These are phyloP conservation scores for Sandelia bainsii DNA, from an alignment of 2,797 vertebrate genomes.

Conservation along the genomic window DNA sequence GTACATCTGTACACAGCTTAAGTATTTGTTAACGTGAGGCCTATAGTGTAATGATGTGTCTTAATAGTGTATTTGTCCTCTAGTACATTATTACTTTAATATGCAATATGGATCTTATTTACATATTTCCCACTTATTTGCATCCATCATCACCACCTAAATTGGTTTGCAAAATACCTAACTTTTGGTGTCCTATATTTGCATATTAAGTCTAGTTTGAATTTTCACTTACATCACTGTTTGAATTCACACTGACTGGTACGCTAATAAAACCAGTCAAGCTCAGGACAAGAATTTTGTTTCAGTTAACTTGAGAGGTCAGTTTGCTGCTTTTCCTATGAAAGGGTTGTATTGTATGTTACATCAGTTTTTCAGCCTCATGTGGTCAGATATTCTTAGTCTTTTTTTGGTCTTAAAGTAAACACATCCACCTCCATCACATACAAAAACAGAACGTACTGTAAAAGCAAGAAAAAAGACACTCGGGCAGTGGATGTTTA, in stretches of 20 bases:
- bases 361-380: not conserved
- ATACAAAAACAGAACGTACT: not conserved
- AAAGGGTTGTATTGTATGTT: not conserved
- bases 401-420: conserved; percentile 1
- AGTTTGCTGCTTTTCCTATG: not conserved
- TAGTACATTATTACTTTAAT: not conserved
- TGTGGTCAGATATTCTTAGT: conserved; percentile 2
- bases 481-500: not conserved
- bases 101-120: not conserved
- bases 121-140: not conserved
- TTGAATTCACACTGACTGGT: not conserved
- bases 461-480: not conserved
- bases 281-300: not conserved
- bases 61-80: not conserved
- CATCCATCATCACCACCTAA: conserved; percentile 1
- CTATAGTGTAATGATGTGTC: no score
- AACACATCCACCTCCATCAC: not conserved
- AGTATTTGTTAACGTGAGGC: no score
- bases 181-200: conserved; percentile 21
- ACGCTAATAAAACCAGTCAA: not conserved
- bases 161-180: conserved; percentile 20
- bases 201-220: conserved; percentile 23
- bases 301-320: not conserved
- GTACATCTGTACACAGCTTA: no score
- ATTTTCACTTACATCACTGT: conserved; percentile 7